These are phyloP conservation scores for Amyelois transitella DNA, from an alignment of 1,140 invertebrate species.

Conservation along the genomic window DNA sequence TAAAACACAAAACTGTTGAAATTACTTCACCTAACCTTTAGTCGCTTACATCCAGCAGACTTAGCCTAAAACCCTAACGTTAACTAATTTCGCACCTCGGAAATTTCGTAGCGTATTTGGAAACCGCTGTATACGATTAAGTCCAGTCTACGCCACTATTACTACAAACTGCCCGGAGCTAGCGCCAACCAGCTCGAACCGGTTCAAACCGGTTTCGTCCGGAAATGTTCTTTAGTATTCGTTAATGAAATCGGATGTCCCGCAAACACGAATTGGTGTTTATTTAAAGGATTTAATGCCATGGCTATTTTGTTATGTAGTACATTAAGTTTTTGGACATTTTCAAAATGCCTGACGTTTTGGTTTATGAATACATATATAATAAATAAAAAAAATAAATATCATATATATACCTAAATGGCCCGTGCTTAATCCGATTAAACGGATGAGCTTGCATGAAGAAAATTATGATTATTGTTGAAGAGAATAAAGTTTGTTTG, in stretches of 20 bases:
- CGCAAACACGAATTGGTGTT: background rate
- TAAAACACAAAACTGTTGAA: background rate
- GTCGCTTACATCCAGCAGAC: background rate
- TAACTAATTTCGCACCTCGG: constrained; percentile 31
- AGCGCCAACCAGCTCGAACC: constrained; percentile 31
- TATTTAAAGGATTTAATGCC: background rate
- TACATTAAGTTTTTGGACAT: too few species aligned
- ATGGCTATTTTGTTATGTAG: background rate
- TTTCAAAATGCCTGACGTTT: background rate
- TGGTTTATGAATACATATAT: too few species aligned
- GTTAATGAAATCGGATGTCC: constrained; percentile 48
- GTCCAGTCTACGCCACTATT: constrained; percentile 18
- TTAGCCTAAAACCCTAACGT: constrained; percentile 3
- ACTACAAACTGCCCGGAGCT: background rate
- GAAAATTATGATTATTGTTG: too few species aligned
- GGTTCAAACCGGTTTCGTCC: constrained; percentile 45
- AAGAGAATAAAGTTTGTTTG: too few species aligned
- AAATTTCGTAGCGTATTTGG: constrained; percentile 22
- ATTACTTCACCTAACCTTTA: background rate
- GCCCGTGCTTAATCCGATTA: too few species aligned
- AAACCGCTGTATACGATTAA: constrained; percentile 52
- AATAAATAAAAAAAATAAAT: too few species aligned
- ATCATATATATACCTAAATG: too few species aligned
- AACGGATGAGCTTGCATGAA: too few species aligned
- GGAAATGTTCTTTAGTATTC: constrained; percentile 60